Percentiles rank a stretch among this genome's conserved stretches.
Conservation (phyloP, 2,888 invertebrate genomes). For the Lumbricus terrestris region DNA sequence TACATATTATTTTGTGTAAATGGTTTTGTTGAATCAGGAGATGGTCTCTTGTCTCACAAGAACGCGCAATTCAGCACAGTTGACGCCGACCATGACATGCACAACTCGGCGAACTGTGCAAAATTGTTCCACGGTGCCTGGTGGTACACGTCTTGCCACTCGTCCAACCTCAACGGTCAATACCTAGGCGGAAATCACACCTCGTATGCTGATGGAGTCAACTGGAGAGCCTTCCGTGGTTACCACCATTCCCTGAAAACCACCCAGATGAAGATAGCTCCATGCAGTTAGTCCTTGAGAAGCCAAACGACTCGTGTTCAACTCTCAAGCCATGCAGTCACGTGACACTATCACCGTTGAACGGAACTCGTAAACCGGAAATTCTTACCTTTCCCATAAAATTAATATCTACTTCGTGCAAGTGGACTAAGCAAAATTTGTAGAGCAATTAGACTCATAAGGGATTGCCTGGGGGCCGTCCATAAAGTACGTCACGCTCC, state of each 20-base stretch:
- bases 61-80: conserved; percentile 20
- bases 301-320: too few species aligned
- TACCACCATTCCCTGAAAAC: conserved; percentile 20
- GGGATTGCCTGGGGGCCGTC: too few species aligned
- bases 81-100: conserved; percentile 22
- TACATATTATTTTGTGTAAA: background rate
- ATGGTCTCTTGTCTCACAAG: conserved; percentile 15
- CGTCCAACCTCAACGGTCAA: conserved; percentile 27
- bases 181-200: conserved; percentile 25
- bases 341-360: too few species aligned
- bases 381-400: too few species aligned
- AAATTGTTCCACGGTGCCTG: conserved; percentile 24
- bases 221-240: conserved; percentile 7
- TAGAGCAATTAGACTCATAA: too few species aligned
- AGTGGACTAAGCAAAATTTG: too few species aligned
- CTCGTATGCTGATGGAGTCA: conserved; percentile 24
- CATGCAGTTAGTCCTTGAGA: background rate
- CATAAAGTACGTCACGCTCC: too few species aligned
- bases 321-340: too few species aligned
- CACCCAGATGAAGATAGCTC: conserved; percentile 14
- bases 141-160: conserved; percentile 29
- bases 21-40: conserved; percentile 24
- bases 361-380: too few species aligned
- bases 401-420: too few species aligned
- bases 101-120: conserved; percentile 12